Base-by-base conservation (phyloP, 2,888 invertebrate species). In the Andrena trimmerana region DNA sequence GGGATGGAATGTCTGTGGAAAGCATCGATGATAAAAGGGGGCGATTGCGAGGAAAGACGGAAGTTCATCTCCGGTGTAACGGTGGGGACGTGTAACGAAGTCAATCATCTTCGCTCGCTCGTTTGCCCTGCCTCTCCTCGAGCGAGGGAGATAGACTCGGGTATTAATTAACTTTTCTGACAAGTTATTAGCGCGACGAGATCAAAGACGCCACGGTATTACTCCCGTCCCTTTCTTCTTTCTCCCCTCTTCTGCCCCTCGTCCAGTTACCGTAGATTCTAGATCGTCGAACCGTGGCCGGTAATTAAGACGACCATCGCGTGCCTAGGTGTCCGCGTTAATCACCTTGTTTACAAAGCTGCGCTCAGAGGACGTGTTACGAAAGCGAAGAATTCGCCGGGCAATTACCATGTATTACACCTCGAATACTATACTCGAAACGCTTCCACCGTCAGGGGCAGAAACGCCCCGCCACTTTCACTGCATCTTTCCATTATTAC, bases 141-240 rank as follows among this genome's bases (percentile, higher is more conserved):
- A 31, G 57, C 24, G 57, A 57, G 57, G 24, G 24, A 24, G 57
- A 57, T 57, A 27, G 52, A 60, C 42, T 42, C 27, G 31, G 29
- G 24, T 81, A 81, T 81, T 81, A 81, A 81, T 81, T 81, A 81
- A 81, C 81, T 81, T 81, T 81, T 73, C 74, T 59, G 74, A 60
- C 81, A 74, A 74, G 81, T 74, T 81, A 81, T 81, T 81, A 69
- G 69, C 59, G 57, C 59, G 69, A 74, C 74, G 74, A 66, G 82
- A 67, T 81, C 82, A 80, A 81, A 81, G 81, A 33, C 81, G 80
- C 20, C 80, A 27, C 52, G 27, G 52, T 54, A 54, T 80, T 79
- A 60, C 59, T 78, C 62, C 54, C 31, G 29, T 1, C 24, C 20
- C 20, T 50, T 52, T n/a, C 7, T 29, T 62, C n/a, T 24, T 36